A percentile compares a stretch with the other conserved stretches of the same genome.
These are phyloP conservation scores for Zonitis immaculata DNA, from an alignment of 2,888 invertebrate species.

Conservation along the genomic window DNA sequence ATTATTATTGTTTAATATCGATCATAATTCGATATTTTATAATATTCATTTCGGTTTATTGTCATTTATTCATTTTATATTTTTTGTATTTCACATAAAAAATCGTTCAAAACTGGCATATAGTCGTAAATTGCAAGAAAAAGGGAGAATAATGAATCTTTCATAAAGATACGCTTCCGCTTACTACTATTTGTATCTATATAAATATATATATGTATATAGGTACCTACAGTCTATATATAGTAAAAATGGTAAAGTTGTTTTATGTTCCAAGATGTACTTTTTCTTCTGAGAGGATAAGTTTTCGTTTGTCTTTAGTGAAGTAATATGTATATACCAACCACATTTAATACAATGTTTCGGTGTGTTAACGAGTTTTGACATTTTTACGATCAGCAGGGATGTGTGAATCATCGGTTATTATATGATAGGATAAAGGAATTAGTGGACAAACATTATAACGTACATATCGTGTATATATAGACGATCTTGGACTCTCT, in stretches of 20 bases:
- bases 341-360: constrained; percentile 9
- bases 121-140: constrained; percentile 18
- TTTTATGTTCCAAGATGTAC: constrained; percentile 14
- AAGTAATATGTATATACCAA: constrained; percentile 13
- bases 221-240: too few species aligned
- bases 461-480: too few species aligned
- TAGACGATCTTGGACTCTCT: constrained; percentile 21
- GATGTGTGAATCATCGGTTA: constrained; percentile 30
- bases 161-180: constrained; percentile 23
- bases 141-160: constrained; percentile 27
- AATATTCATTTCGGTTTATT: constrained; percentile 6
- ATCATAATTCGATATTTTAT: constrained; percentile 6
- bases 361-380: constrained; percentile 19
- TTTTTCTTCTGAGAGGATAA: neutral
- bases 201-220: too few species aligned
- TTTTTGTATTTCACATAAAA: neutral
- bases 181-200: too few species aligned
- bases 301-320: neutral
- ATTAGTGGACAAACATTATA: constrained; percentile 19
- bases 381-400: constrained; percentile 28
- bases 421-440: constrained; percentile 17
- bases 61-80: neutral
- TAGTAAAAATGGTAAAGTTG: constrained; percentile 27
- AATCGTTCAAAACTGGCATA: constrained; percentile 11
- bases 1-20: neutral